Evolutionary conservation across 1,140 invertebrate genomes (phyloP), one percentile per base, ranked within the genome.

Genomic region (Lasioglossum albipes): DNA sequence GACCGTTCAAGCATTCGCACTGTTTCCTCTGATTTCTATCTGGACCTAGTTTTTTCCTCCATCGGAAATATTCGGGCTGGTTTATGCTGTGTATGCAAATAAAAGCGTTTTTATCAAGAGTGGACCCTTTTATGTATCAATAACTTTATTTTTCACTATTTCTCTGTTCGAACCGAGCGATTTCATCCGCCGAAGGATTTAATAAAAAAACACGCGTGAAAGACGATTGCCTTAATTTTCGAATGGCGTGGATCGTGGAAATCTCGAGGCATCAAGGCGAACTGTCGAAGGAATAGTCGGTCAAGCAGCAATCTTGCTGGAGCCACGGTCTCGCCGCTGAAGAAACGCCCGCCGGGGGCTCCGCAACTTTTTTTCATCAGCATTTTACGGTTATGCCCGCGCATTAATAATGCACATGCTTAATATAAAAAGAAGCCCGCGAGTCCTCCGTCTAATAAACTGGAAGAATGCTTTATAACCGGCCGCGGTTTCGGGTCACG

Each of bases 321-420:
- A 79, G 70, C 52, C 57, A 69, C 42, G 27, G 36, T 71, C 75
- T 68, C 36, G 52, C 70, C 69, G n/a, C n/a, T 62, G 54, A 75
- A 81, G 69, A 82, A 84, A 83, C 74, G 80, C 82, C 84, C 82
- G 84, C 80, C 45, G 10, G 73, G 84, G 84, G 79, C 76, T 81
- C 42, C 61, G 76, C 75, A 88, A 88, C 87, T 88, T 88, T 88
- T 89, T 89, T 89, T 89, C 88, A 89, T 89, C 88, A 89, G 84
- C 88, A 89, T 88, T 89, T 89, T 89, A 89, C 84, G 88, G 88
- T 88, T 89, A 87, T 85, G 83, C 77, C 81, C 42, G 73, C 42
- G 86, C 88, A 89, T 89, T 89, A 89, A 89, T 89, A 89, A 89
- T 89, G 84, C 88, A 89, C 86, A 84, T 88, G 86, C 84, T 89